Percentiles rank a stretch among this genome's conserved stretches.
Conservation (phyloP, 53 echinoderm and acorn worm genomes). For the Holothuria scabra region DNA sequence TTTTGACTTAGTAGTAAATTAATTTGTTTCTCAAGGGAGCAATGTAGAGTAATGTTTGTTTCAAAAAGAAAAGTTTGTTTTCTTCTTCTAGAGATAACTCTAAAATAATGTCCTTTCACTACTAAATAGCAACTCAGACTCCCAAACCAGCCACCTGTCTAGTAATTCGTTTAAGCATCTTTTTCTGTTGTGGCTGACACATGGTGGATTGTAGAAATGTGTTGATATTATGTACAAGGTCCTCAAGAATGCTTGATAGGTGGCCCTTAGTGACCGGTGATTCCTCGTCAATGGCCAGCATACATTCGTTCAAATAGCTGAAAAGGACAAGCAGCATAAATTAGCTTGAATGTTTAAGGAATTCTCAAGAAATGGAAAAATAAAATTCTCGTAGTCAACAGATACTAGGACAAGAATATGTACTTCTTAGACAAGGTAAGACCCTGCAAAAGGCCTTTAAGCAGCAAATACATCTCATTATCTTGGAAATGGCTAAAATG, state of each 20-base stretch:
- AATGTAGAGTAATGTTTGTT: background rate
- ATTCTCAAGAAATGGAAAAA: too few relatives aligned
- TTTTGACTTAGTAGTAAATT: background rate
- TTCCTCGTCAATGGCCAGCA: slow-evolving; percentile 71
- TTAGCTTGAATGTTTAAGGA: too few relatives aligned
- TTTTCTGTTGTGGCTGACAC: slow-evolving; percentile 44
- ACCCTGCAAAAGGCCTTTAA: too few relatives aligned
- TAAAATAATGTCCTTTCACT: too few relatives aligned
- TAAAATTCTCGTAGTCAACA: too few relatives aligned
- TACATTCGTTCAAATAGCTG: slow-evolving; percentile 82
- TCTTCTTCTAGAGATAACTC: too few relatives aligned
- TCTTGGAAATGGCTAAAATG: too few relatives aligned
- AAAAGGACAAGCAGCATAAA: background rate
- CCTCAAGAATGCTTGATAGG: slow-evolving; percentile 72
- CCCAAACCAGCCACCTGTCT: slow-evolving; percentile 68
- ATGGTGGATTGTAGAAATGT: slow-evolving; percentile 59
- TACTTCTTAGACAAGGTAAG: too few relatives aligned
- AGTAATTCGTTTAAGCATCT: slow-evolving; percentile 67
- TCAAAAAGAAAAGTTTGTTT: background rate
- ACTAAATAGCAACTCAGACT: background rate
- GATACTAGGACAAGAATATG: too few relatives aligned
- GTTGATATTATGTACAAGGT: slow-evolving; percentile 65
- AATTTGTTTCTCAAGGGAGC: background rate
- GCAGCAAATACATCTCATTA: too few relatives aligned
- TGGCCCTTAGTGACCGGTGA: slow-evolving; percentile 74